Base-by-base conservation (phyloP, 2,113 vertebrate genomes). In the Cariama cristata region DNA sequence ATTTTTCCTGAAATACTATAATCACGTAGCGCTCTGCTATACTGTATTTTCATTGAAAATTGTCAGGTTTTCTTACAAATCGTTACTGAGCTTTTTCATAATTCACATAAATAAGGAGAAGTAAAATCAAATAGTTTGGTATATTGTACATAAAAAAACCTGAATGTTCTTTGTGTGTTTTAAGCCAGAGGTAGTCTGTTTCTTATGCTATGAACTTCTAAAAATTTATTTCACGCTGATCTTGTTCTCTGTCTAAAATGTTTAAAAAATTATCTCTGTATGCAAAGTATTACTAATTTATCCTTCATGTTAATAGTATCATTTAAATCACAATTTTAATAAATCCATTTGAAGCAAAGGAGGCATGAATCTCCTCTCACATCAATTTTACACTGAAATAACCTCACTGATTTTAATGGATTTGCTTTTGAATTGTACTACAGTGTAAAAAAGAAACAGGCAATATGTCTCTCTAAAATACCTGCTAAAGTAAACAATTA, bases 271-370 rank as follows among this genome's bases (percentile, higher is more conserved):
- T 58, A 77, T 68, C 64, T 93, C 1, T 4, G 35, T 67, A 81
- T 3, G 26, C 32, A 63, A 94, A 96, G 64, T 93, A 93, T 79
- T 85, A 85, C 49, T 82, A 87, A 96, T 87, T 93, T 89, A 93
- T 89, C 56, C 64, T 84, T 77, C 83, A 91, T 63, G 86, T 42
- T 88, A 95, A 91, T 62, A 92, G 67, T 67, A 80, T 55, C 8
- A 83, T 72, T 93, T 93, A 93, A 91, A 95, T 82, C 56, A 82
- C 59, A 82, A 71, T 79, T 91, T 81, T 79, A 95, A 91, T 64
- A 94, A 95, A 94, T 79, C 62, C 89, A 81, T 82, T 96, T 89
- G 69, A 95, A 90, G 84, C 30, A 92, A 91, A 91, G 73, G 79
- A 92, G 80, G 58, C 73, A 96, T 85, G 83, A 94, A 86, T 91